Conservation (phyloP, 2,888 invertebrate species). For the Drosophila bunnanda region DNA sequence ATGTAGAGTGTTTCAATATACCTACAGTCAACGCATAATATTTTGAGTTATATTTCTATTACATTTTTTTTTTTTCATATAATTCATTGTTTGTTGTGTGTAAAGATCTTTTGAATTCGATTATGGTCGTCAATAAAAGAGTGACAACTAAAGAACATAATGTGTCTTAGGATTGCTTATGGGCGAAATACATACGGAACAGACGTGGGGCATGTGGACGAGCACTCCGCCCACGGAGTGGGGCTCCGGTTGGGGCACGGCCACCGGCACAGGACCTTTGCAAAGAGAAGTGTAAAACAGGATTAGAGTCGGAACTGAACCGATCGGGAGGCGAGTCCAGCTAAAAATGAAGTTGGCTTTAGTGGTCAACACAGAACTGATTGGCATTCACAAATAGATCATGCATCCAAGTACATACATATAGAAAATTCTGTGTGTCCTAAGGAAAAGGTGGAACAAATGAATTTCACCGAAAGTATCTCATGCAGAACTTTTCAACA, state of each 20-base stretch:
- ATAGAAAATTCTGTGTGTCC: slow-evolving; percentile 58
- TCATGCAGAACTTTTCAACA: slow-evolving; percentile 39
- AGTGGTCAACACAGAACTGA: slow-evolving; percentile 66
- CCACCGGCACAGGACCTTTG: slow-evolving; percentile 85
- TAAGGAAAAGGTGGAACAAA: slow-evolving; percentile 26
- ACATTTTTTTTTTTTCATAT: slow-evolving; percentile 30
- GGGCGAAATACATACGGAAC: slow-evolving; percentile 86
- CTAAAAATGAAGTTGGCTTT: slow-evolving; percentile 50
- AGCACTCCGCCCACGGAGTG: slow-evolving; percentile 93
- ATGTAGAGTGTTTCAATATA: slow-evolving; percentile 59
- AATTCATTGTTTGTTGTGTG: slow-evolving; percentile 34
- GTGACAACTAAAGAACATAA: slow-evolving; percentile 64
- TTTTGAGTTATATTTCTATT: slow-evolving; percentile 35
- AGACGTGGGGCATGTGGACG: slow-evolving; percentile 96
- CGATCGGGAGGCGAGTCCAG: slow-evolving; percentile 21
- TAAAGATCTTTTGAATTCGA: slow-evolving; percentile 45
- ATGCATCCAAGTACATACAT: slow-evolving; percentile 68
- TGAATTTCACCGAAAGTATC: slow-evolving; percentile 47
- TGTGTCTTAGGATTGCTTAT: slow-evolving; percentile 39
- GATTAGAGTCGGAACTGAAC: slow-evolving; percentile 53
- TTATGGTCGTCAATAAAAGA: slow-evolving; percentile 50
- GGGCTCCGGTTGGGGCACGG: slow-evolving; percentile 88
- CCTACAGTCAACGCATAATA: slow-evolving; percentile 71
- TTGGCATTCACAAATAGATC: slow-evolving; percentile 72
- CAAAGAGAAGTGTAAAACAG: slow-evolving; percentile 43